Evolutionary conservation across 2,888 invertebrate species (phyloP).

Genomic region (Pachydiplax longipennis): DNA sequence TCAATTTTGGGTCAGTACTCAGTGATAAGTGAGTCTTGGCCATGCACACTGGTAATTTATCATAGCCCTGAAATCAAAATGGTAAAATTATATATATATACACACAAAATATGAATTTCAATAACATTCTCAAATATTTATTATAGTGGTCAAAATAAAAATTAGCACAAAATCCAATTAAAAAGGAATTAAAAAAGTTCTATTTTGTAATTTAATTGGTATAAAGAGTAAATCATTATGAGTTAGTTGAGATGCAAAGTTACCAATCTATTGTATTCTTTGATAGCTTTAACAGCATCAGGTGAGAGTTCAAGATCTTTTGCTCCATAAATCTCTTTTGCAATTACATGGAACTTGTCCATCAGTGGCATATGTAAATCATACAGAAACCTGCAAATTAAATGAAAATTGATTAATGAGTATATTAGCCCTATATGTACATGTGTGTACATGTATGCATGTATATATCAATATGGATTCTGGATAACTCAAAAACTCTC

Average conservation of each 20-base stretch:
- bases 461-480: too few relatives aligned
- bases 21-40: slow-evolving; percentile 96
- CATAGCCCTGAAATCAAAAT: slow-evolving; percentile 73
- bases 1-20: slow-evolving; percentile 86
- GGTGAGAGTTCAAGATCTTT: slow-evolving; percentile 78
- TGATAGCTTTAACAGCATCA: slow-evolving; percentile 74
- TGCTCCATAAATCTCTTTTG: slow-evolving; percentile 96
- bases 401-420: not conserved
- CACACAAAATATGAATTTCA: too few relatives aligned
- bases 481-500: too few relatives aligned
- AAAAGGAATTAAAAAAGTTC: not conserved
- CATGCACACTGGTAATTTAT: slow-evolving; percentile 94
- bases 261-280: slow-evolving; percentile 77
- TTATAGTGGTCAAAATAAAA: too few relatives aligned
- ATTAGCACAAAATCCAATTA: not conserved
- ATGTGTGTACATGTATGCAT: too few relatives aligned
- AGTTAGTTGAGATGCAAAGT: slow-evolving; percentile 47
- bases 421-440: too few relatives aligned
- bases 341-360: slow-evolving; percentile 88
- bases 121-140: too few relatives aligned
- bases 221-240: not conserved
- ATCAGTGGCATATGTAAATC: slow-evolving; percentile 74
- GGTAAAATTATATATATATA: not conserved
- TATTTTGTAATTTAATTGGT: not conserved
- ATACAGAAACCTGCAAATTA: slow-evolving; percentile 74